These are phyloP conservation scores for Leiothrix lutea DNA, from an alignment of 2,113 vertebrate species.

Conservation along the genomic window DNA sequence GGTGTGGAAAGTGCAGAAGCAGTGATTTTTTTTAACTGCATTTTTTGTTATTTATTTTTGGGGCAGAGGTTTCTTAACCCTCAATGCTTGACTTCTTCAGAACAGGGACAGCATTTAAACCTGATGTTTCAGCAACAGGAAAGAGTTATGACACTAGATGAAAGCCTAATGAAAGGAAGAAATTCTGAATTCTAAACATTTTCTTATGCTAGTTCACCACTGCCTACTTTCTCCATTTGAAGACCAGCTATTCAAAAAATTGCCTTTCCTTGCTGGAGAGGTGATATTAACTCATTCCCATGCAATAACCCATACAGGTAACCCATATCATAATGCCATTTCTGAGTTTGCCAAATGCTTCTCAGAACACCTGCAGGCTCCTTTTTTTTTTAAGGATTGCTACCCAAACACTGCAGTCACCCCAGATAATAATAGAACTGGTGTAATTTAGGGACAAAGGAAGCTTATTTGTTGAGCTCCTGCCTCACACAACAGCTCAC, in stretches of 20 bases:
- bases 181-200: background rate
- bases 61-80: background rate
- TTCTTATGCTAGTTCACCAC: background rate
- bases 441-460: background rate
- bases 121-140: background rate
- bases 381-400: background rate
- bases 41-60: background rate
- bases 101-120: background rate
- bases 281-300: background rate
- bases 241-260: background rate
- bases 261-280: background rate
- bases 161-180: background rate
- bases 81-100: background rate
- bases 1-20: background rate
- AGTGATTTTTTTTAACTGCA: background rate
- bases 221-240: background rate
- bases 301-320: background rate
- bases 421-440: background rate
- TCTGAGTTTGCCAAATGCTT: background rate
- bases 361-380: background rate
- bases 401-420: background rate
- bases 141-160: background rate
- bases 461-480: background rate
- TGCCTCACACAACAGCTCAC: background rate
- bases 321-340: background rate